Base-by-base conservation (phyloP, 2,888 invertebrate genomes). In the Patella ulyssiponensis region DNA sequence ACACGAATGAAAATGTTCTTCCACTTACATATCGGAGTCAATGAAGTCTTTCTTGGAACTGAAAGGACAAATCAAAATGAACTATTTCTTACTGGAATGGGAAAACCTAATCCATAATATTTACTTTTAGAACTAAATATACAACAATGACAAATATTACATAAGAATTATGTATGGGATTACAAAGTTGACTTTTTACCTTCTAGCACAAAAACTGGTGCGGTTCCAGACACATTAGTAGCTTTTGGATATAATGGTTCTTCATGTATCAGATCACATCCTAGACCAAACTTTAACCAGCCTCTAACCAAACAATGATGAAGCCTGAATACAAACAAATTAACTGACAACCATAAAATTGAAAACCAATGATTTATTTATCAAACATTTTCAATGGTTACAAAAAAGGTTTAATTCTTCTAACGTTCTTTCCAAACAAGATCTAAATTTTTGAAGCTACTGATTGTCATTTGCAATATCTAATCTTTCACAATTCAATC, bases 1-100 rank as follows among this genome's bases (percentile, higher is more conserved):
- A 88, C 85, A 73, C 88, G 77, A 9, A 90, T 82, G 75, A 82
- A 90, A 12, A 89, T 82, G 77, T 86, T 82, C 71, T 89, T 89
- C 90, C 90, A 90, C 75, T 87, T 88, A 78, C 88, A 88, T 58
- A 89, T 80, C 14, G 88, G 84, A 11, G 85, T 79, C 33, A 90
- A 79, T 71, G 86, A 81, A 5, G 85, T 85, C 14, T 84, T 81
- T 56, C 85, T 83, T 74, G 88, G 86, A 27, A 86, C 88, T 88
- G 79, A 71, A 78, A 81, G 44, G 17, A 58, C 27, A 20, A 51
- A 73, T 14, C 7, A 58, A 17, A 56, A 54, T 0, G 33, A 5
- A 56, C 53, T 5, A 12, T 51, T 69, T 44, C 27, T 44, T 44
- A 9, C 9, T 9, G 5, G 7, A 33, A 44, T 44, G 44, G 9